These are phyloP conservation scores for Drosophila sordidula DNA, from an alignment of 2,888 invertebrate genomes.

Conservation along the genomic window DNA sequence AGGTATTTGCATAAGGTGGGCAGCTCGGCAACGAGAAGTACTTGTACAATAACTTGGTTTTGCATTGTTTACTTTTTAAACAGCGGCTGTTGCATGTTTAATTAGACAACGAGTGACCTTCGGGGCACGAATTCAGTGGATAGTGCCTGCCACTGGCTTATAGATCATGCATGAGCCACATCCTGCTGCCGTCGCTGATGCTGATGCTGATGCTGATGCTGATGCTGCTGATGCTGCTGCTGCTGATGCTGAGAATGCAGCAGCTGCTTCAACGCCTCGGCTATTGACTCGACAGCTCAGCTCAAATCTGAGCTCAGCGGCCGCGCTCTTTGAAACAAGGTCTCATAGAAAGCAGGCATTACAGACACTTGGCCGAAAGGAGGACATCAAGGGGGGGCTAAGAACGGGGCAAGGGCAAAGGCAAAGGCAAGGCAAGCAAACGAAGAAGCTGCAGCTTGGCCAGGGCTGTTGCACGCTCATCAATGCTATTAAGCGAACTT, in stretches of 20 bases:
- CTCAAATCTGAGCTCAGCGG: constrained; percentile 58
- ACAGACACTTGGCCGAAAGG: constrained; percentile 32
- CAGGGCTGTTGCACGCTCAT: constrained; percentile 56
- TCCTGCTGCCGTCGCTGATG: constrained; percentile 23
- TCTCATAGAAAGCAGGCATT: constrained; percentile 57
- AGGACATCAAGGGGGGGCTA: not conserved
- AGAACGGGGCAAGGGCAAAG: not conserved
- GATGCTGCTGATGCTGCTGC: constrained; percentile 22
- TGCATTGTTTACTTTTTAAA: constrained; percentile 41
- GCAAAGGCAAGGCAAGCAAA: not conserved
- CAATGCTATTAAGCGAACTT: constrained; percentile 79
- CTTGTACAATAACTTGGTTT: constrained; percentile 37
- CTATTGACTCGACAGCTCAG: constrained; percentile 57
- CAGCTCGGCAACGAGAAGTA: constrained; percentile 34
- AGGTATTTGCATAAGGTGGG: constrained; percentile 73
- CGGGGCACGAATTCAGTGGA: constrained; percentile 21
- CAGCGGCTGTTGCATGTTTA: constrained; percentile 62
- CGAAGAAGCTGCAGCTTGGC: constrained; percentile 6
- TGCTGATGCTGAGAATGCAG: constrained; percentile 46
- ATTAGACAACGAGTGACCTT: constrained; percentile 67
- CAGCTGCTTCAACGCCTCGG: constrained; percentile 53
- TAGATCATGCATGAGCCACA: constrained; percentile 8
- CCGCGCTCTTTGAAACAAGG: constrained; percentile 45
- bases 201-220: constrained; percentile 22
- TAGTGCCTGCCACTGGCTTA: not conserved